Base-by-base conservation (phyloP, 2,113 vertebrate genomes). In the Etia nguti region DNA sequence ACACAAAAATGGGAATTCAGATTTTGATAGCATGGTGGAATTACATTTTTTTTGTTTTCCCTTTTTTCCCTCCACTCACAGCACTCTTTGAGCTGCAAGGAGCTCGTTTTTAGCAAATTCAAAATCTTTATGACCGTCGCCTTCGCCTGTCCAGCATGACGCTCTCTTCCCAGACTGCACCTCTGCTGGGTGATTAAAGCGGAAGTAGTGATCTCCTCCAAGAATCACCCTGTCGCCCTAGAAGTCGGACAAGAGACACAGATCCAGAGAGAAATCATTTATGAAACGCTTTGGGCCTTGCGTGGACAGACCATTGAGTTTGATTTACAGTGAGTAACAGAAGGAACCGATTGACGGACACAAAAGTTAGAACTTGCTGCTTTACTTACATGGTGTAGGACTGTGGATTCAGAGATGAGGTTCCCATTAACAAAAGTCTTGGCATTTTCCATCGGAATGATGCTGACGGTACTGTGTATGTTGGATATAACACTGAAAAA, bases 61-160 rank as follows among this genome's bases (percentile, higher is more conserved):
- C n/a, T n/a, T n/a, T 3, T 54, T 54, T 8, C 34, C 4, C 11
- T 20, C 34, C 10, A 96, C 98, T 97, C 86, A 99, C 98, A 97
- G 96, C 43, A 96, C 90, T 92, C 96, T 96, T 90, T 99, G 98
- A 29, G 98, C 98, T 13, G 92, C 43, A 4, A 99, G 96, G 9
- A 99, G 94, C 87, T 99, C 98, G 43, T 99, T 98, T 95, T 97
- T 99, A 29, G 99, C 99, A 92, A 98, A 99, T 88, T 99, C 99
- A 92, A 99, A 99, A 86, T 98, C 99, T 94, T 98, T 98, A 3
- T 97, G 96, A 18, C 97, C 94, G 8, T 98, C 97, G 2, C 94
- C 95, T 56, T 88, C 8, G 0, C 6, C 83, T 20, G 93, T 94
- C 88, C 95, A 97, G 88, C 93, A 94, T 3, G 96, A 97, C 0